phyloP scores from a whole-genome alignment of 2,113 vertebrate genomes.

The Spilogale gracilis region DNA sequence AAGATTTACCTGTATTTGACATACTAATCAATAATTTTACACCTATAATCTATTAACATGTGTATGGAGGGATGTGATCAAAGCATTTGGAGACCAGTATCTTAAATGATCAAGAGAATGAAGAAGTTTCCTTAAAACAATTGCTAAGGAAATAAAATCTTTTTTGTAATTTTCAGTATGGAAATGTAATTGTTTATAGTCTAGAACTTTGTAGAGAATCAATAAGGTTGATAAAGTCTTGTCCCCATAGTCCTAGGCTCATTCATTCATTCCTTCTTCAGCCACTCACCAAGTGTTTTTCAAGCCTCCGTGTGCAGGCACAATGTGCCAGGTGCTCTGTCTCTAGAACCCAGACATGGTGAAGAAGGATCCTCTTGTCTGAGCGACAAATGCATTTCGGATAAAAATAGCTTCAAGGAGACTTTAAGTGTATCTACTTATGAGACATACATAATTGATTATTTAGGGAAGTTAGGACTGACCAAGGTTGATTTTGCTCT shows the following conservation, averaged over 20 bases:
- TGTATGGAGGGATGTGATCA: background rate
- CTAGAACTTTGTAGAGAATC: background rate
- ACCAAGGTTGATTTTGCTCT: background rate
- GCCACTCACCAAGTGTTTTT: background rate
- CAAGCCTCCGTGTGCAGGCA: fast-evolving
- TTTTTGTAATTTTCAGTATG: background rate
- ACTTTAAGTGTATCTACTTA: background rate
- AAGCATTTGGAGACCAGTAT: background rate
- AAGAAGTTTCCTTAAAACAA: background rate
- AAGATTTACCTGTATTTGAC: background rate
- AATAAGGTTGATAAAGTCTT: background rate
- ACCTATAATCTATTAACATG: background rate
- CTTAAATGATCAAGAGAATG: background rate
- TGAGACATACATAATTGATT: background rate
- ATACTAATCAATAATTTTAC: background rate
- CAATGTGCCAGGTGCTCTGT: fast-evolving
- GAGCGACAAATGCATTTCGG: background rate
- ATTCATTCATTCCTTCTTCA: background rate
- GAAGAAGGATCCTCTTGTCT: background rate
- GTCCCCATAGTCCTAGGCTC: background rate
- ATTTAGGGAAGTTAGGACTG: background rate
- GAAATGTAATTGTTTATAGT: background rate
- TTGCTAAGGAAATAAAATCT: background rate
- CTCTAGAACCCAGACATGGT: background rate
- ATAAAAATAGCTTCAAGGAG: conserved; percentile 30